phyloP scores from a whole-genome alignment of 2,113 vertebrate genomes.

The Anolis sagrei region DNA sequence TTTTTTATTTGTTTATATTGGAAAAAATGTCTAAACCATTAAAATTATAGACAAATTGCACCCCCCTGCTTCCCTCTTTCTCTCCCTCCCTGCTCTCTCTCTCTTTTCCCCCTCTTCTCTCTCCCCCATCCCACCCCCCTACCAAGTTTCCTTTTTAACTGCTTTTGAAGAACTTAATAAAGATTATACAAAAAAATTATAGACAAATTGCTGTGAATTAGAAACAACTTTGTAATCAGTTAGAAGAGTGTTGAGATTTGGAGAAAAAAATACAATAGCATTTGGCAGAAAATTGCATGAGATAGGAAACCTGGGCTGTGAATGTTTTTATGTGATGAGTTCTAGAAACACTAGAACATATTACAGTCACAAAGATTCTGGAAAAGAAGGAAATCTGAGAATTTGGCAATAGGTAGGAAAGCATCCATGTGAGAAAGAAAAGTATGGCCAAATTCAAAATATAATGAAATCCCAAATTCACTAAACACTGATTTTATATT shows the following conservation, averaged over 20 bases:
- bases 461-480: too few relatives aligned
- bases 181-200: too few relatives aligned
- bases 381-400: neutral
- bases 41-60: neutral
- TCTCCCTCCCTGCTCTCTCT: too few relatives aligned
- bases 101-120: too few relatives aligned
- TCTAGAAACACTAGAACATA: neutral
- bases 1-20: neutral
- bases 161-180: too few relatives aligned
- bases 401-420: neutral
- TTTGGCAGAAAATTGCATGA: neutral
- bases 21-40: neutral
- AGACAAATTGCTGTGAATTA: neutral
- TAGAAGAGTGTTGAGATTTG: neutral
- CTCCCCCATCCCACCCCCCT: too few relatives aligned
- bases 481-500: too few relatives aligned
- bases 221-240: neutral
- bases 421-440: too few relatives aligned
- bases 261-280: neutral
- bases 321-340: neutral
- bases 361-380: neutral
- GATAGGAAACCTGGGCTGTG: neutral
- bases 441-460: neutral
- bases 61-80: too few relatives aligned
- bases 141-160: too few relatives aligned